Conservation (phyloP, 2,797 vertebrate genomes). For the Galagoides demidoff region DNA sequence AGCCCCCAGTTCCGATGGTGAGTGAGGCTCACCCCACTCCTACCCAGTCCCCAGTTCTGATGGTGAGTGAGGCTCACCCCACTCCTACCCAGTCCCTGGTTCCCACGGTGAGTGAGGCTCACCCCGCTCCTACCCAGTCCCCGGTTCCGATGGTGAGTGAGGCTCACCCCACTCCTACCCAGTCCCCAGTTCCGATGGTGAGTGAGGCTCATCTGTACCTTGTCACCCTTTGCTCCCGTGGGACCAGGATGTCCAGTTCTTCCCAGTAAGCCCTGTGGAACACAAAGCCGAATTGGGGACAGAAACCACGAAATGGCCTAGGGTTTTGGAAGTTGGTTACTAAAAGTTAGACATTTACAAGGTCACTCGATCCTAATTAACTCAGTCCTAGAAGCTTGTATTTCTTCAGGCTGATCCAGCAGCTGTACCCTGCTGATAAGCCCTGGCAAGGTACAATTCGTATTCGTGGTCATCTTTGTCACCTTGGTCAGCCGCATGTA, state of each 20-base stretch:
- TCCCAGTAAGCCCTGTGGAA: slow-evolving; percentile 93
- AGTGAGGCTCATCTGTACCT: slow-evolving; percentile 87
- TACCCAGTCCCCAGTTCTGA: too few species aligned
- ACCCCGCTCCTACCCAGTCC: too few species aligned
- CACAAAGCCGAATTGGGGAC: slow-evolving; percentile 71
- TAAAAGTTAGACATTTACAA: slow-evolving; percentile 76
- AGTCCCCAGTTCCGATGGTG: too few species aligned
- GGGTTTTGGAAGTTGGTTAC: slow-evolving; percentile 45
- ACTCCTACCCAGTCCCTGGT: too few species aligned
- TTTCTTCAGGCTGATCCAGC: slow-evolving; percentile 74
- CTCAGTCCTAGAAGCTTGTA: slow-evolving; percentile 73
- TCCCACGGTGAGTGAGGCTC: too few species aligned
- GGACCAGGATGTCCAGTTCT: slow-evolving; percentile 93
- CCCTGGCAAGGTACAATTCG: slow-evolving; percentile 73
- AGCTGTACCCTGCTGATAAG: slow-evolving; percentile 79
- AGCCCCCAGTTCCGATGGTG: too few species aligned
- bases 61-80: too few species aligned
- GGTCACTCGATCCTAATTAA: slow-evolving; percentile 78
- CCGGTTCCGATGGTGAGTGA: too few species aligned
- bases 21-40: too few species aligned
- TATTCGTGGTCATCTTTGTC: slow-evolving; percentile 74
- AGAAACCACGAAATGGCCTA: slow-evolving; percentile 66
- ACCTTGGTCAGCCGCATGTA: slow-evolving; percentile 78
- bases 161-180: too few species aligned
- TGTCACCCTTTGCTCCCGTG: slow-evolving; percentile 93